Base-by-base conservation (phyloP, 2,797 vertebrate species). In the Bovichtus diacanthus region DNA sequence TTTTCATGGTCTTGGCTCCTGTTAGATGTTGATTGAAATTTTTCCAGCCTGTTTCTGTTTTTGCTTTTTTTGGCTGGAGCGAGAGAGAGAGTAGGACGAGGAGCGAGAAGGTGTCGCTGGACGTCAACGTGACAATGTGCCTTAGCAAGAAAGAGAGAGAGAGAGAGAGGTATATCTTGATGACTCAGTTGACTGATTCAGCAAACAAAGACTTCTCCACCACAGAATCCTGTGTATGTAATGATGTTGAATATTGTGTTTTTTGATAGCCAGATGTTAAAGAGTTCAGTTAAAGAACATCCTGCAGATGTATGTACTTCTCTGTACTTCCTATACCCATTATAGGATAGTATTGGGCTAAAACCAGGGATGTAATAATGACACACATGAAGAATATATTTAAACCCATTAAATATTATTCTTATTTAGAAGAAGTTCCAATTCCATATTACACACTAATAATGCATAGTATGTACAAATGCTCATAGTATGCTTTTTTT, bases 1-100 rank as follows among this genome's bases (percentile, higher is more conserved):
- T 31, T 31, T 31, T 71, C 59, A 53, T 56, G 50, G 55, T 58
- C 53, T 65, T 5, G 46, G 43, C 27, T 78, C 46, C 58, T 46
- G 41, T 29, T 49, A 38, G 15, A 34, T 19, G 29, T 55, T 41
- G 25, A 47, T 56, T 55, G 3, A 1, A 11, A 10, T 38, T 19
- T 51, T 49, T 23, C 8, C 10, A 27, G 27, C 11, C 60, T 66
- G 38, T 63, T 78, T 47, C 18, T 63, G 31, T 44, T 8, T 23
- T 64, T 15, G 15, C 46, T 19, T 12, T 39, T 19, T 39, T 25
- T 19, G 47, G 47, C 79, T 16, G 15, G n/a, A n/a, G n/a, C n/a
- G 53, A 31, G 27, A 21, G 5, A 47, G 29, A 55, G 16, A 47
- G 10, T 13, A 70, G 13, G 75, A 70, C 6, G n/a, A 5, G 55